A percentile compares a stretch with the other conserved stretches of the same genome.
Evolutionary conservation across 2,888 invertebrate genomes (phyloP).

Genomic region (Uropetala carovei): DNA sequence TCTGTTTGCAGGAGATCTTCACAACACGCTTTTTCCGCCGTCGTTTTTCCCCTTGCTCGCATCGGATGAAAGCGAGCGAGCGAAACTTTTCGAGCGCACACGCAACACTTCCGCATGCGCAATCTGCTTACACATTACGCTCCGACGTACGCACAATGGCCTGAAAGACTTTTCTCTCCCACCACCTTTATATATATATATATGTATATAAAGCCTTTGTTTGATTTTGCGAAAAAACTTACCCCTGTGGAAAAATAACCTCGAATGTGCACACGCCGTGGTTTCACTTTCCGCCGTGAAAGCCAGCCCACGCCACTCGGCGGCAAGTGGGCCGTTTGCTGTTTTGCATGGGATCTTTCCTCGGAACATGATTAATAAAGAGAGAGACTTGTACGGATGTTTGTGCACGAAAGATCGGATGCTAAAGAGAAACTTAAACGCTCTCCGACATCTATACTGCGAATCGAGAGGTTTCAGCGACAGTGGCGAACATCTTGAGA

Average conservation of each 20-base stretch:
- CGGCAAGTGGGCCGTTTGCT: neutral
- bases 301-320: neutral
- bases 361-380: too few species aligned
- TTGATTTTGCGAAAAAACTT: slow-evolving; percentile 4
- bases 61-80: neutral
- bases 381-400: too few species aligned
- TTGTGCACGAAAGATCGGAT: too few species aligned
- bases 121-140: slow-evolving; percentile 41
- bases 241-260: slow-evolving; percentile 30
- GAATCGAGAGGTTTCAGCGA: too few species aligned
- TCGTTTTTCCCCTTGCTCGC: neutral
- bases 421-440: too few species aligned
- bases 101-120: slow-evolving; percentile 50
- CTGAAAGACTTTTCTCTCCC: neutral
- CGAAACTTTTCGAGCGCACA: neutral
- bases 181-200: neutral
- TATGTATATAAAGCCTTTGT: slow-evolving; percentile 3
- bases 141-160: slow-evolving; percentile 1
- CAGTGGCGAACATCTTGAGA: too few species aligned
- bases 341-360: too few species aligned
- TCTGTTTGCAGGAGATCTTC: neutral
- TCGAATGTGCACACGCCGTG: slow-evolving; percentile 18
- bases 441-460: too few species aligned
- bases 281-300: slow-evolving; percentile 33
- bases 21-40: neutral